Evolutionary conservation across 2,888 invertebrate species (phyloP), one percentile per base, ranked within the genome.

Genomic region (Xanthia icteritia): DNA sequence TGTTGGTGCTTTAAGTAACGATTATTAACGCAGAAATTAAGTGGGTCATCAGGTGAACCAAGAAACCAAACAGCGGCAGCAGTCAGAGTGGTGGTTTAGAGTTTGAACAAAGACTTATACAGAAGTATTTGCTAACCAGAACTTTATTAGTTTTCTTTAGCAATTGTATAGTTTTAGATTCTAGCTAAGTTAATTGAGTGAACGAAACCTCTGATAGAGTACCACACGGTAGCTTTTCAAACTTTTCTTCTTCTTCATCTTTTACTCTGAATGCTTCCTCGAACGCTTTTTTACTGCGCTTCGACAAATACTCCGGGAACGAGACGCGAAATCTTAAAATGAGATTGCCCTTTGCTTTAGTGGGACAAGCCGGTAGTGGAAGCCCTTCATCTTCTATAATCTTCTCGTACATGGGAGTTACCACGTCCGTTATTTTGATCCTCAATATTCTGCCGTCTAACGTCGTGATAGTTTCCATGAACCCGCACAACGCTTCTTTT

Each of bases 321-420:
- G 86, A 87, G 11, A 95, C 96, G 73, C 97, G 94, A 91, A 98
- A 98, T 75, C 97, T 96, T 84, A 98, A 97, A 65, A 98, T 97
- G 63, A 98, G 93, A 90, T 98, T 97, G 17, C 98, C 98, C 86
- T 97, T 97, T 60, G 97, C 97, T 70, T 97, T 97, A 65, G 97
- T 95, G 0, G 96, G 96, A 88, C 97, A 96, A 75, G 97, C 97
- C 4, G 97, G 96, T 75, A 97, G 92, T 0, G 98, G 98, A 88
- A 98, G 95, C 1, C 98, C 98, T 94, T 98, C 98, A 13, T 97
- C 97, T 73, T 97, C 97, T 0, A 98, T 96, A 0, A 97, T 90
- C 93, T 98, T 98, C 82, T 97, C 97, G 88, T 97, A 98, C 2
- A 97, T 97, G 0, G 98, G 98, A 42, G 96, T 96, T 67, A 98